These are phyloP conservation scores for Spatulosminthurus flaviceps DNA, from an alignment of 2,888 invertebrate genomes.

Conservation along the genomic window DNA sequence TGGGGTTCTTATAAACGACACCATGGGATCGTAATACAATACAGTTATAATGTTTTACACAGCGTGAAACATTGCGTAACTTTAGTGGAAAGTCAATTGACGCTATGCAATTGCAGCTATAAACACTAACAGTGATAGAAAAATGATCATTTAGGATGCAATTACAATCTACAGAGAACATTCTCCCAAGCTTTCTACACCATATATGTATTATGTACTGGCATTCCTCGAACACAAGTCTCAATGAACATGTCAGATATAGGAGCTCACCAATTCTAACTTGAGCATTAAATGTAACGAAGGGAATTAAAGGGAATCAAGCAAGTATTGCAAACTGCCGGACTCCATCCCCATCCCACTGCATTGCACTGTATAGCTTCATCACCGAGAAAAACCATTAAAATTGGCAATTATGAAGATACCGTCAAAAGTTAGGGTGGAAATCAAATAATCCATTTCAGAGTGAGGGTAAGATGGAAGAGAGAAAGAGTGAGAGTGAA, in stretches of 20 bases:
- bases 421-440: background rate
- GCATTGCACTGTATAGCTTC: background rate
- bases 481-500: background rate
- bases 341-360: too few relatives aligned
- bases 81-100: background rate
- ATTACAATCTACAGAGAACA: background rate
- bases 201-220: too few relatives aligned
- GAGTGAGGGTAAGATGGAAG: background rate
- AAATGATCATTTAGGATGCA: background rate
- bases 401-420: slow-evolving; percentile 6
- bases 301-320: too few relatives aligned
- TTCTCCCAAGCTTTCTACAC: too few relatives aligned
- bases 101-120: background rate
- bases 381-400: background rate
- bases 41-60: background rate
- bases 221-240: too few relatives aligned
- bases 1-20: too few relatives aligned
- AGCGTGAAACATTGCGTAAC: background rate
- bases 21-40: background rate
- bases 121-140: background rate
- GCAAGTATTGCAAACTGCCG: too few relatives aligned
- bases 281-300: too few relatives aligned
- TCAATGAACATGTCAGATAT: too few relatives aligned
- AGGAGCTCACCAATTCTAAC: too few relatives aligned
- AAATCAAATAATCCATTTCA: background rate